Base-by-base conservation (phyloP, 2,113 vertebrate genomes). In the Xiphias gladius region DNA sequence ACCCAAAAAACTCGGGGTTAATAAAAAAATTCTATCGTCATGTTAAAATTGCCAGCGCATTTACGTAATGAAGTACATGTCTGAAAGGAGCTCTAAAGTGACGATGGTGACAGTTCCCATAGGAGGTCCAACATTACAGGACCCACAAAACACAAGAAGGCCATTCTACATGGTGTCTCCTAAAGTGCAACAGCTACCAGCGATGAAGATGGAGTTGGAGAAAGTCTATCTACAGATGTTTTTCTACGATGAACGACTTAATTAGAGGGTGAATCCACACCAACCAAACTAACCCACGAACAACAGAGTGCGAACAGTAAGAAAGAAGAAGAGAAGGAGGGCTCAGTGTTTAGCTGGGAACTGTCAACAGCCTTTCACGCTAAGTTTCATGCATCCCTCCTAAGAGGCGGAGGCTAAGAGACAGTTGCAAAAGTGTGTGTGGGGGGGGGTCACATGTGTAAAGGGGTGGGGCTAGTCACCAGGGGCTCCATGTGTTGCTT, bases 391-490 rank as follows among this genome's bases (percentile, higher is more conserved):
- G 97, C 97, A 76, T 90, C 90, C 88, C 94, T 95, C 95, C 95
- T 95, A 91, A 92, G 94, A 93, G 93, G 85, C 63, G 83, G 90
- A 86, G 94, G 84, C 90, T 94, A 91, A 91, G 79, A 92, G 89
- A 82, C 78, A 87, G 82, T 84, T 76, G 83, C n/a, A 13, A 73
- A 93, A 83, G 95, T 93, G 30, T 93, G 52, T 16, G 93, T 35
- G 94, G 57, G 68, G 43, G 10, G 93, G 94, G 93, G 94, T 95
- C 96, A 89, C 95, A 94, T 94, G 95, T 96, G 96, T 95, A 83
- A 96, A 94, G 94, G 95, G 97, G 96, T 88, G 96, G 96, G 95
- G 95, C 97, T 98, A 97, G 96, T 99, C 98, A 99, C 98, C 98
- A 97, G 95, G 95, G 97, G 96, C 94, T 98, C 96, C 95, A 96